These are phyloP conservation scores for Gnathonemus longibarbis DNA, from an alignment of 2,113 vertebrate species.

Conservation along the genomic window DNA sequence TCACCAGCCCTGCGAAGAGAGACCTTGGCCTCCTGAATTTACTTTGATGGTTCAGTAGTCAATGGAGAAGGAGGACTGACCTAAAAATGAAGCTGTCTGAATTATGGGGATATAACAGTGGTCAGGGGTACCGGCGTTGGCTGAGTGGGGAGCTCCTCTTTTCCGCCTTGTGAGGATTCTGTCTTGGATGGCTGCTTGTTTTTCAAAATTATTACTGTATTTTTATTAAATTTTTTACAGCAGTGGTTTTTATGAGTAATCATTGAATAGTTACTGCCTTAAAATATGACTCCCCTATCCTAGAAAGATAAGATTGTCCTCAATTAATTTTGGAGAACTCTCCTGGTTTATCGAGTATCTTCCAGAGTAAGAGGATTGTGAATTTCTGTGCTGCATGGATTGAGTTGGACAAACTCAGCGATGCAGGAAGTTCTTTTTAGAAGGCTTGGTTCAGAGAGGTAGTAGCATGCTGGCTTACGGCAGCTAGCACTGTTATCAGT, in stretches of 20 bases:
- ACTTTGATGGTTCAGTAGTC: background rate
- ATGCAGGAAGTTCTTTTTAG: background rate
- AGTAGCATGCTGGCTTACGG: background rate
- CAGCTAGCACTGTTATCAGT: background rate
- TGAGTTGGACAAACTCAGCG: background rate
- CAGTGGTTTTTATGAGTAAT: slow-evolving; percentile 35
- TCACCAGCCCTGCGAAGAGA: background rate
- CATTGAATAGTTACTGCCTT: slow-evolving; percentile 40
- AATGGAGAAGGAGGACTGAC: background rate
- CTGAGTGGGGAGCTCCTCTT: background rate
- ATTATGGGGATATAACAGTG: background rate
- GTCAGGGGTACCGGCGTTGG: background rate
- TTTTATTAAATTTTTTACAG: background rate
- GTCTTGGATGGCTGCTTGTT: background rate
- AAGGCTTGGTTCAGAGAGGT: background rate
- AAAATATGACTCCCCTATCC: slow-evolving; percentile 40
- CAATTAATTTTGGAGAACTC: slow-evolving; percentile 59
- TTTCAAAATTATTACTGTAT: background rate
- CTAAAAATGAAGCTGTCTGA: background rate
- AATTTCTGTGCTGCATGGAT: slow-evolving; percentile 40
- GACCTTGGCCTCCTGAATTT: background rate
- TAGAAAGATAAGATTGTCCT: slow-evolving; percentile 47
- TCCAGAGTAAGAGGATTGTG: slow-evolving; percentile 58
- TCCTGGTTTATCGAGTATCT: slow-evolving; percentile 50
- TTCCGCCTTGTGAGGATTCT: background rate